A percentile compares a stretch with the other conserved stretches of the same genome.
Conservation (phyloP, 2,113 vertebrate species). For the Chamaetylas fuelleborni region DNA sequence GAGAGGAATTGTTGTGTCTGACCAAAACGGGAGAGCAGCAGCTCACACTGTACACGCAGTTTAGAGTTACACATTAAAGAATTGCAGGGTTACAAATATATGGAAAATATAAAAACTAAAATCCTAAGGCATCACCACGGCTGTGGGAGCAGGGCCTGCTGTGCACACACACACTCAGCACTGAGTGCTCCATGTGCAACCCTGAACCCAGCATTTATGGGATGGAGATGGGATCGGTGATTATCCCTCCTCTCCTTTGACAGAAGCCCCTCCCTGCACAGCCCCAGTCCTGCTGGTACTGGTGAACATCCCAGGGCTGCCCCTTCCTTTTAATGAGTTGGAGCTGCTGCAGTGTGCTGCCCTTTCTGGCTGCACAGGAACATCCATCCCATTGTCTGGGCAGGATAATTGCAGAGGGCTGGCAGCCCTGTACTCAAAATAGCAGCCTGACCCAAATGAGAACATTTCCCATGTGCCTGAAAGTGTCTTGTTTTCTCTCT, state of each 20-base stretch:
- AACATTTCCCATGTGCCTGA: background rate
- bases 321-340: background rate
- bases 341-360: background rate
- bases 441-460: background rate
- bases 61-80: background rate
- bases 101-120: background rate
- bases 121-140: too few relatives aligned
- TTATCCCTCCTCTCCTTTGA: background rate
- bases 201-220: background rate
- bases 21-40: background rate
- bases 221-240: background rate
- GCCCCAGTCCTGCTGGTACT: background rate
- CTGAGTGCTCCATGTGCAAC: background rate
- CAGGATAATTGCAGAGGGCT: background rate
- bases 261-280: background rate
- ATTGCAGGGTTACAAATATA: rapidly evolving
- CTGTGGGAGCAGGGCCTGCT: background rate
- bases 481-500: background rate
- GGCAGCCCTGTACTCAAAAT: background rate
- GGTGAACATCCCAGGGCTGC: background rate
- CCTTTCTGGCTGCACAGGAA: background rate
- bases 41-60: rapidly evolving
- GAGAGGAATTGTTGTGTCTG: background rate
- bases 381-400: background rate
- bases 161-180: background rate